Conservation (phyloP, 2,113 vertebrate species). For the Hemiscyllium ocellatum region DNA sequence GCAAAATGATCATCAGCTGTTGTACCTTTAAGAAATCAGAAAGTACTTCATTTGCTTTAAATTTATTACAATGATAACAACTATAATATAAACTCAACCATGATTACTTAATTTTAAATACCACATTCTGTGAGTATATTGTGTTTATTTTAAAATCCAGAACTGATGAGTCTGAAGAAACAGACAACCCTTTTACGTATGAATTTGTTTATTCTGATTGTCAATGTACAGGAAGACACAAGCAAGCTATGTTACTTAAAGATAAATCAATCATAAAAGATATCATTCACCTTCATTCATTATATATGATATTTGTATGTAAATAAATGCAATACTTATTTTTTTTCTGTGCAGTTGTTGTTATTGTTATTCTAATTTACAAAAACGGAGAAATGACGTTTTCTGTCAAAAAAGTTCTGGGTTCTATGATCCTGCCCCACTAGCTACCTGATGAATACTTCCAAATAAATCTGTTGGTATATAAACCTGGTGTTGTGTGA, state of each 20-base stretch:
- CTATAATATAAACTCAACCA: not conserved
- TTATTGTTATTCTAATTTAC: not conserved
- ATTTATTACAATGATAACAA: not conserved
- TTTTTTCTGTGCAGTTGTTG: not conserved
- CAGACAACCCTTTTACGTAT: not conserved
- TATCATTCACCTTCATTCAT: not conserved
- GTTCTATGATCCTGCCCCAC: no score
- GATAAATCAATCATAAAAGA: not conserved
- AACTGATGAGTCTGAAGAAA: not conserved
- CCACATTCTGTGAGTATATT: not conserved
- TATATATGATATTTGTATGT: not conserved
- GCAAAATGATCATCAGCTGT: not conserved
- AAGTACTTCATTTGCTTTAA: not conserved
- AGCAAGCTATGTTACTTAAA: not conserved
- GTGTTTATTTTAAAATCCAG: not conserved
- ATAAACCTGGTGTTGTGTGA: no score
- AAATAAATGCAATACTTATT: not conserved
- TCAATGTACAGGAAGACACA: not conserved
- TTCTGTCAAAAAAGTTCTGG: not conserved
- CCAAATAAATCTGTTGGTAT: no score
- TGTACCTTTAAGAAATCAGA: not conserved
- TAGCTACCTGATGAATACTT: no score
- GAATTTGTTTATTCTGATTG: not conserved
- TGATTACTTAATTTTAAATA: not conserved
- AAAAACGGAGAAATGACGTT: not conserved